A percentile compares a stretch with the other conserved stretches of the same genome.
These are phyloP conservation scores for Zaprionus camerounensis DNA, from an alignment of 1,140 invertebrate species.

Conservation along the genomic window DNA sequence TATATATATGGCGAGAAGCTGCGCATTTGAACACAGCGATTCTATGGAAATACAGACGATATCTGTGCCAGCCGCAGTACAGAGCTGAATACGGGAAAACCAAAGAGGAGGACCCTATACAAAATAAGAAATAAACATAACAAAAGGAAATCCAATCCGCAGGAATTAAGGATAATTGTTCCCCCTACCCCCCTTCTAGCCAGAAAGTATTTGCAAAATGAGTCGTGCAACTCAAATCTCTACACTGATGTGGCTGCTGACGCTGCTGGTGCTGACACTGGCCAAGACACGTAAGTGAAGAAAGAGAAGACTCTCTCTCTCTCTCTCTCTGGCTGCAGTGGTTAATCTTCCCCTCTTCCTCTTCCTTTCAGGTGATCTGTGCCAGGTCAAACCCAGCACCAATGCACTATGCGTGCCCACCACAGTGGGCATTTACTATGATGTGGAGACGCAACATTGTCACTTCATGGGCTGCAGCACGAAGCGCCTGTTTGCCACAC, in stretches of 20 bases:
- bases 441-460: slow-evolving; percentile 72
- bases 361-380: slow-evolving; percentile 60
- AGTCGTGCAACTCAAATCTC: slow-evolving; percentile 18
- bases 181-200: neutral
- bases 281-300: slow-evolving; percentile 58
- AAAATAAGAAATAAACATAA: neutral
- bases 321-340: neutral
- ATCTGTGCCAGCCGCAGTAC: slow-evolving; percentile 48
- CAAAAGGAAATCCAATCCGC: neutral
- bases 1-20: slow-evolving; percentile 64
- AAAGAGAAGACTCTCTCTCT: neutral
- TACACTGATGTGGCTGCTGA: slow-evolving; percentile 38
- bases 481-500: slow-evolving; percentile 56
- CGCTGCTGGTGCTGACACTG: slow-evolving; percentile 36
- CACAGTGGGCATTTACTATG: slow-evolving; percentile 73
- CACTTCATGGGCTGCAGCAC: slow-evolving; percentile 69
- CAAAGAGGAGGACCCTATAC: neutral
- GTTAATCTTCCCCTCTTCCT: neutral
- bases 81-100: slow-evolving; percentile 53
- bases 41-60: slow-evolving; percentile 53
- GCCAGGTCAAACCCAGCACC: slow-evolving; percentile 62
- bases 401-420: slow-evolving; percentile 61
- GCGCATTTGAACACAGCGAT: slow-evolving; percentile 63
- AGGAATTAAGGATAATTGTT: neutral
- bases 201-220: slow-evolving; percentile 50